These are phyloP conservation scores for Apocheima hispidaria DNA, from an alignment of 2,888 invertebrate genomes.

Conservation along the genomic window DNA sequence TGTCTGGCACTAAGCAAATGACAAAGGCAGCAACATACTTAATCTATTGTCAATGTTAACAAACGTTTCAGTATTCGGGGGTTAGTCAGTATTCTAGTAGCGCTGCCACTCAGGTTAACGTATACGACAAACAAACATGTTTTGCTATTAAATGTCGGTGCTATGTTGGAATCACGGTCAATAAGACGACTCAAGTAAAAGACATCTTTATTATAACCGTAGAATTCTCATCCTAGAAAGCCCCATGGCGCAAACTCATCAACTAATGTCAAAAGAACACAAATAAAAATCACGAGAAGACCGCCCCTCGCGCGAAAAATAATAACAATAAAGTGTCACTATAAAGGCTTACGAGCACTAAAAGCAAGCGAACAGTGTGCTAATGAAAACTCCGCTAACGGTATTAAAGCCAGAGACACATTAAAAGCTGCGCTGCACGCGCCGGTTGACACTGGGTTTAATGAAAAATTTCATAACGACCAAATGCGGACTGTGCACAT, in stretches of 20 bases:
- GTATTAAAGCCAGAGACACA: constrained; percentile 57
- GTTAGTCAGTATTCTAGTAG: too few species aligned
- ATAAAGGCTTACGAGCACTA: constrained; percentile 67
- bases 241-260: constrained; percentile 20
- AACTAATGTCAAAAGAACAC: constrained; percentile 35
- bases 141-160: too few species aligned
- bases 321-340: constrained; percentile 65
- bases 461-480: constrained; percentile 75
- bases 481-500: constrained; percentile 36
- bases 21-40: too few species aligned
- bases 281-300: constrained; percentile 43
- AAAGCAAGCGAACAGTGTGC: constrained; percentile 61
- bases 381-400: constrained; percentile 72
- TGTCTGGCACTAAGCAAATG: too few species aligned
- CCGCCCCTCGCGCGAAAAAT: constrained; percentile 48
- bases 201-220: too few species aligned
- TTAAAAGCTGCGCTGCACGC: constrained; percentile 45
- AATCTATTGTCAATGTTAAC: too few species aligned
- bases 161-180: too few species aligned
- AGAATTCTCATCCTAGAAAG: background rate
- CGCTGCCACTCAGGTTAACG: too few species aligned
- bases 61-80: too few species aligned
- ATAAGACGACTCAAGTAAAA: background rate
- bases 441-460: constrained; percentile 66
- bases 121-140: too few species aligned